Evolutionary conservation across 2,888 invertebrate species (phyloP).

Genomic region (Ptilodon capucinus): DNA sequence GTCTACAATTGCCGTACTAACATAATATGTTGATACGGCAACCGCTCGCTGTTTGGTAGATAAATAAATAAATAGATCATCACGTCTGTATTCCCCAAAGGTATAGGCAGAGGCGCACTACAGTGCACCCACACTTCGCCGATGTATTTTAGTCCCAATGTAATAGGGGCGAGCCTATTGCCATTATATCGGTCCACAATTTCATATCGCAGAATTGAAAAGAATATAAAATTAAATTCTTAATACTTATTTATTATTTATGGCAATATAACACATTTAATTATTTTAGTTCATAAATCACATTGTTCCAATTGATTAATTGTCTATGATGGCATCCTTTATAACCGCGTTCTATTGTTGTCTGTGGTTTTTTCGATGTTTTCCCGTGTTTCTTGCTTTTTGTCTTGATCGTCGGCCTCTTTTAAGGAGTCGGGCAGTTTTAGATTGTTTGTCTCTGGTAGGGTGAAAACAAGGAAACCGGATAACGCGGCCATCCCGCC

Average conservation of each 20-base stretch:
- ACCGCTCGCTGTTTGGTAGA: too few relatives aligned
- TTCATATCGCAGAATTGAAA: too few relatives aligned
- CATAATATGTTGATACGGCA: too few relatives aligned
- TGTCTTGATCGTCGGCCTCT: conserved; percentile 80
- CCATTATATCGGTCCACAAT: too few relatives aligned
- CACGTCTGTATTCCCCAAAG: too few relatives aligned
- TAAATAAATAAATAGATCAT: too few relatives aligned
- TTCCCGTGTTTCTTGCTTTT: conserved; percentile 18
- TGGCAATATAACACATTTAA: not conserved
- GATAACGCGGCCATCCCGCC: conserved; percentile 80
- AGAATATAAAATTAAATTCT: too few relatives aligned
- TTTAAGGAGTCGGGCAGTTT: conserved; percentile 84
- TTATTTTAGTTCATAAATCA: conserved; percentile 7
- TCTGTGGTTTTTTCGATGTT: conserved; percentile 32
- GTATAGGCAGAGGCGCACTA: too few relatives aligned
- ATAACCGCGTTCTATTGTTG: conserved; percentile 39
- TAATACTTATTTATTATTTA: not conserved
- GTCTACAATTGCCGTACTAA: not conserved
- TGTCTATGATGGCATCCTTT: conserved; percentile 15
- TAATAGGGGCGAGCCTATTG: too few relatives aligned
- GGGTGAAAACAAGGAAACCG: conserved; percentile 78
- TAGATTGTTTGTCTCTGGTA: conserved; percentile 84
- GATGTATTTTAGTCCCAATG: too few relatives aligned
- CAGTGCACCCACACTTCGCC: too few relatives aligned
- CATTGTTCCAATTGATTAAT: conserved; percentile 19